These are phyloP conservation scores for Brenthis daphne DNA, from an alignment of 2,888 invertebrate genomes.

Conservation along the genomic window DNA sequence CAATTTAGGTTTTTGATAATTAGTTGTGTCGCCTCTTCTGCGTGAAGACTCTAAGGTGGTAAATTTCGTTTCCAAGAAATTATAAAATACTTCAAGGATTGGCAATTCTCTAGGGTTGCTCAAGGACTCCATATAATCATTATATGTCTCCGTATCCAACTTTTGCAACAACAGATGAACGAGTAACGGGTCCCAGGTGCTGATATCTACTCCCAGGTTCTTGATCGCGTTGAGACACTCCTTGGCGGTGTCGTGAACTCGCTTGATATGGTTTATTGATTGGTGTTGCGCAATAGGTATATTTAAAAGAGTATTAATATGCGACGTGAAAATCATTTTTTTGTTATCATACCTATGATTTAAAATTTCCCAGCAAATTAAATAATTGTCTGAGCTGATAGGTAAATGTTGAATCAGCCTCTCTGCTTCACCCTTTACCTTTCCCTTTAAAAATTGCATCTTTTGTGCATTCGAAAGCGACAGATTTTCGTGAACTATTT, in stretches of 20 bases:
- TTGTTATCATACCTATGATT: conserved; percentile 41
- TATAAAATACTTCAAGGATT: conserved; percentile 28
- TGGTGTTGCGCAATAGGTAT: conserved; percentile 35
- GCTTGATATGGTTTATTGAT: conserved; percentile 32
- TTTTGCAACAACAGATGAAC: conserved; percentile 38
- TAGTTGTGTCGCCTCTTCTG: conserved; percentile 23
- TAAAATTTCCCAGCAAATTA: conserved; percentile 40
- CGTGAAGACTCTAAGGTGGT: conserved; percentile 20
- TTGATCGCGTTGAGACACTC: conserved; percentile 41
- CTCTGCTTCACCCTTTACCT: conserved; percentile 35
- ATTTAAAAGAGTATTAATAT: conserved; percentile 36
- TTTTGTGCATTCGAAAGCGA: conserved; percentile 35
- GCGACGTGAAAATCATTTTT: conserved; percentile 32
- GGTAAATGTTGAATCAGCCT: conserved; percentile 37
- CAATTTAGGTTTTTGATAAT: not conserved
- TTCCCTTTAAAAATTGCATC: conserved; percentile 29
- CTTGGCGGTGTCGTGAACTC: conserved; percentile 33
- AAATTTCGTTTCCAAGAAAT: conserved; percentile 35
- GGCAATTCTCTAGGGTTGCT: conserved; percentile 31
- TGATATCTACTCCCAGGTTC: conserved; percentile 34
- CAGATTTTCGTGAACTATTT: conserved; percentile 35
- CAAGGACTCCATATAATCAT: conserved; percentile 32
- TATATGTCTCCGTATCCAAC: conserved; percentile 36
- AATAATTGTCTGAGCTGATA: conserved; percentile 37
- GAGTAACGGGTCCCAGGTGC: conserved; percentile 37